Evolutionary conservation across 2,113 vertebrate genomes (phyloP).

Genomic region (Cyanoderma ruficeps): DNA sequence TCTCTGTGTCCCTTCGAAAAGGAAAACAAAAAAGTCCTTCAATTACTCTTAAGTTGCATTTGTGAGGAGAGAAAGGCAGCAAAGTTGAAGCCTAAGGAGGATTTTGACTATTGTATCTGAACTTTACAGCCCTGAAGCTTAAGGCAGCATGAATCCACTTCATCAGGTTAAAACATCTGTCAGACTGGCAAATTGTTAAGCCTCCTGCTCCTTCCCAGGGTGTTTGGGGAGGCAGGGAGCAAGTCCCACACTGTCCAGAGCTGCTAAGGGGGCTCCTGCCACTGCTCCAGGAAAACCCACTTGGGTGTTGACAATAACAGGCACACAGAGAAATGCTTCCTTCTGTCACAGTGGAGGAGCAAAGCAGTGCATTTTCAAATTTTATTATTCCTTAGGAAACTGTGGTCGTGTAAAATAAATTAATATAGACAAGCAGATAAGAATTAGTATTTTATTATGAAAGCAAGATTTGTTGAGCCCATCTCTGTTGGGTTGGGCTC

Average conservation of each 20-base stretch:
- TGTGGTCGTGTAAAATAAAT: background rate
- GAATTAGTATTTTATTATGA: background rate
- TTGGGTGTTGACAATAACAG: background rate
- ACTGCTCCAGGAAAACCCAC: background rate
- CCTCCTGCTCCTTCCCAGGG: slow-evolving; percentile 22
- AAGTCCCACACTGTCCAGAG: background rate
- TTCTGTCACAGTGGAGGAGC: background rate
- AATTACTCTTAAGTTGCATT: background rate
- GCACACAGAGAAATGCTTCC: background rate
- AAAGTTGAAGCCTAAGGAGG: background rate
- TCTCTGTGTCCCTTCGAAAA: background rate
- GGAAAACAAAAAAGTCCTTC: background rate
- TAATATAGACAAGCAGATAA: background rate
- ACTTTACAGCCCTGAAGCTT: slow-evolving; percentile 28
- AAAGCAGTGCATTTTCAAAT: background rate
- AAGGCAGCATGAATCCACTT: slow-evolving; percentile 14
- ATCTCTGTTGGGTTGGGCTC: background rate
- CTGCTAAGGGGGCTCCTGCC: background rate
- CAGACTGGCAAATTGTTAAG: slow-evolving; percentile 36
- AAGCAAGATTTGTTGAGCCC: background rate
- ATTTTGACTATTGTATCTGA: slow-evolving; percentile 34
- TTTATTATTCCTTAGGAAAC: background rate
- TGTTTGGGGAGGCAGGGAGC: background rate
- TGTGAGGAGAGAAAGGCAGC: background rate
- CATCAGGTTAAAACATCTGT: slow-evolving; percentile 56